These are phyloP conservation scores for Cuculus canorus DNA, from an alignment of 2,797 vertebrate genomes.

Conservation along the genomic window DNA sequence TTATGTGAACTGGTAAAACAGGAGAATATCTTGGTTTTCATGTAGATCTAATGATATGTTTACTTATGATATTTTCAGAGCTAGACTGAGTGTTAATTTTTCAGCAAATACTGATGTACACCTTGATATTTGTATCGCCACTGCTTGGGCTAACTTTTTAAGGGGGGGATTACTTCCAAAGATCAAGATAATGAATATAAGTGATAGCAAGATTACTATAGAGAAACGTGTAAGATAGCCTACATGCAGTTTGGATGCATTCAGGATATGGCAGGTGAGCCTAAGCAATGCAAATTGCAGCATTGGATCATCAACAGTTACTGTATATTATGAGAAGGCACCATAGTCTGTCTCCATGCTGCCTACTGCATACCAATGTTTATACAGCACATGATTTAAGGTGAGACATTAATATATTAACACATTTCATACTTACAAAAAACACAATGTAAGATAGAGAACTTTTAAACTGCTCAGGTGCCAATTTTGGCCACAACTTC, in stretches of 20 bases:
- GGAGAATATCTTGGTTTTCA: neutral
- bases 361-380: neutral
- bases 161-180: neutral
- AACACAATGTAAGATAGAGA: neutral
- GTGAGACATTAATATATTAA: neutral
- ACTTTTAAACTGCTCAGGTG: neutral
- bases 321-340: neutral
- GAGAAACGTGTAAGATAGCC: neutral
- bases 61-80: neutral
- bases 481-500: slow-evolving; percentile 14
- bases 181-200: neutral
- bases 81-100: neutral
- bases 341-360: neutral
- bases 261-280: neutral
- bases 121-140: neutral
- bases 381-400: neutral
- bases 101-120: neutral
- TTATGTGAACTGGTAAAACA: neutral
- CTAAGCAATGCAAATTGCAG: neutral
- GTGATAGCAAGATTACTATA: neutral
- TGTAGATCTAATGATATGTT: neutral
- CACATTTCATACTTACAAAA: neutral
- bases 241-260: neutral
- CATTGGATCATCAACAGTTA: neutral
- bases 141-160: neutral